Percentiles rank a stretch among this genome's conserved stretches.
phyloP scores from a whole-genome alignment of 1,140 invertebrate genomes.

The Zaprionus taronus region DNA sequence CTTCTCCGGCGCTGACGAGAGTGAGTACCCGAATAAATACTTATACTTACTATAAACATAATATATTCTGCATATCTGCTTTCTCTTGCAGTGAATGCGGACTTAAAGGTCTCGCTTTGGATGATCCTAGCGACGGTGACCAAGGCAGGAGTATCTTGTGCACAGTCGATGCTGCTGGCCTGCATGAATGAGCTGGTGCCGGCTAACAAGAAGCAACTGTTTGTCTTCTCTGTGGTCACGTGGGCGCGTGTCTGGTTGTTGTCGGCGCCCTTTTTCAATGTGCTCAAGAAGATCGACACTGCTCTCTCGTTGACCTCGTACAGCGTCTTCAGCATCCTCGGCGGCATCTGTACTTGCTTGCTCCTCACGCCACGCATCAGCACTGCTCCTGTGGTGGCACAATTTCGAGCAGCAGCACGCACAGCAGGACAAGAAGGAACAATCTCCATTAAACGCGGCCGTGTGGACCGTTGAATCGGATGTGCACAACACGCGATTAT shows the following conservation, averaged over 20 bases:
- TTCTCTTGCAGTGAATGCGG: slow-evolving; percentile 60
- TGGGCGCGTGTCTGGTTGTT: slow-evolving; percentile 76
- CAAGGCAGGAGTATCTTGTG: slow-evolving; percentile 76
- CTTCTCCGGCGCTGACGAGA: slow-evolving; percentile 58
- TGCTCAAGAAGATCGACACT: slow-evolving; percentile 71
- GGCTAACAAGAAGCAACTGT: slow-evolving; percentile 71
- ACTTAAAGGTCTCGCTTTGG: slow-evolving; percentile 75
- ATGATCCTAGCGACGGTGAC: slow-evolving; percentile 81
- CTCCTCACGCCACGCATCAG: slow-evolving; percentile 66
- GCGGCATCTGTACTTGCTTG: slow-evolving; percentile 75
- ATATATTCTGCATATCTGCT: background rate
- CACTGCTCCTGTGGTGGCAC: slow-evolving; percentile 35
- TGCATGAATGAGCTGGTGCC: slow-evolving; percentile 80
- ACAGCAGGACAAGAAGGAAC: slow-evolving; percentile 60
- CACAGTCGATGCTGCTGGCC: slow-evolving; percentile 78
- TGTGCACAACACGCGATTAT: slow-evolving; percentile 75
- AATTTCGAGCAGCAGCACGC: slow-evolving; percentile 29
- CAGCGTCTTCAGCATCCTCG: slow-evolving; percentile 71
- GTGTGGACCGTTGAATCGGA: slow-evolving; percentile 76
- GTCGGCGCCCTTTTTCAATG: slow-evolving; percentile 80
- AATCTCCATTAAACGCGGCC: slow-evolving; percentile 64
- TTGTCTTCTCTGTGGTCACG: slow-evolving; percentile 80
- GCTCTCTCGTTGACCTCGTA: slow-evolving; percentile 76
- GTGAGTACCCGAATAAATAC: slow-evolving; percentile 28
- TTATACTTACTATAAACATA: background rate